Base-by-base conservation (phyloP, 1,140 invertebrate genomes). In the Saccostrea glomerata region DNA sequence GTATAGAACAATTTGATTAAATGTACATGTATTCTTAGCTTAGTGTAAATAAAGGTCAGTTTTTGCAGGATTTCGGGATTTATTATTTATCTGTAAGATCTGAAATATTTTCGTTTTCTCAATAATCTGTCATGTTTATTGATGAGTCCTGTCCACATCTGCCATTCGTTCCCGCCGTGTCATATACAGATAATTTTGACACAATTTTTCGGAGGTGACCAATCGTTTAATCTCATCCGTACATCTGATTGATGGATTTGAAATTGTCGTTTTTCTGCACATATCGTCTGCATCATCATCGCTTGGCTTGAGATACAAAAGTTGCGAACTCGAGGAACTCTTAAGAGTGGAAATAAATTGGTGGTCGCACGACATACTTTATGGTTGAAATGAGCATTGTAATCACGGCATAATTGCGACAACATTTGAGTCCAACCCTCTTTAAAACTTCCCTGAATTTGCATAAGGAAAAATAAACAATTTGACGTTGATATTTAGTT, bases 261-360 rank as follows among this genome's bases (percentile, higher is more conserved):
- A 77, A 77, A 77, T 77, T 77, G 70, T 77, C 70, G 70, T 77
- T 77, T 77, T 77, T 12, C 70, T 77, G 70, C 70, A 77, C 70
- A 77, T 77, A 77, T 77, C 70, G 25, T 36, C 70, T 77, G 70
- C 70, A 77, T 77, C 70, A 36, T 77, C 23, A 36, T 30, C 70
- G 70, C 70, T 77, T 77, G 70, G 25, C 70, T 77, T 36, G 70
- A 15, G 25, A 77, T 77, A 30, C 70, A 77, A 66, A 77, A 77
- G 70, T 77, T 77, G 70, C 70, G 70, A 77, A 77, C 70, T 77
- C 70, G 70, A 77, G 30, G 70, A 77, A 77, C 70, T 77, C 30
- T 36, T 77, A 77, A 36, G 25, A 77, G 70, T 77, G 13, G 23
- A 36, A 77, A 77, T 77, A 77, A 77, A 77, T 77, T 40, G 70